Conservation (phyloP, 2,113 vertebrate genomes). For the Probosciger aterrimus region DNA sequence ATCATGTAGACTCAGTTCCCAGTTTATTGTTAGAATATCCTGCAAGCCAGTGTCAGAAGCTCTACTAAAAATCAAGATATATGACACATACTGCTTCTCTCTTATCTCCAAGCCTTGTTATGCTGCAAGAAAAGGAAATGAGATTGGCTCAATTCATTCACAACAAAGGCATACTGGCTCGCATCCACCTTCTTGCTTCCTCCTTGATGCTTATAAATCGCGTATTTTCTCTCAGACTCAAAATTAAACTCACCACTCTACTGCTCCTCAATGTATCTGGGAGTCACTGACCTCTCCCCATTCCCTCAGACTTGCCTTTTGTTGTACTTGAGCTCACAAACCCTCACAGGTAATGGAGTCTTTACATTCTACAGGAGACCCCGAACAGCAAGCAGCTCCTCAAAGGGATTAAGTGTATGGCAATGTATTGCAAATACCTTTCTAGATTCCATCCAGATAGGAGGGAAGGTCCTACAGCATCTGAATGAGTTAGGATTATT, state of each 20-base stretch:
- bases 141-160: slow-evolving; percentile 14
- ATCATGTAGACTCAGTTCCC: neutral
- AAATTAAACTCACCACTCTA: slow-evolving; percentile 15
- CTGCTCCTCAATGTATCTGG: neutral
- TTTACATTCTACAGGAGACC: neutral
- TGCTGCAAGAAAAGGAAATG: slow-evolving; percentile 39
- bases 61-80: slow-evolving; percentile 34
- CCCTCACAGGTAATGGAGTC: neutral
- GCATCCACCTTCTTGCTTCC: neutral
- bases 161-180: neutral
- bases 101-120: slow-evolving; percentile 19
- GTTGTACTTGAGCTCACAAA: neutral
- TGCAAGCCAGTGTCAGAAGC: slow-evolving; percentile 4
- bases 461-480: neutral
- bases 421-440: neutral
- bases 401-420: neutral
- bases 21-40: slow-evolving; percentile 42
- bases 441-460: neutral
- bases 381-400: neutral
- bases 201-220: slow-evolving; percentile 3
- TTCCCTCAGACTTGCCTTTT: neutral
- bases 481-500: neutral
- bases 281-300: neutral
- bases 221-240: neutral
- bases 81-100: neutral